A percentile compares a stretch with the other conserved stretches of the same genome.
Conservation (phyloP, 2,797 vertebrate genomes). For the Oreortyx pictus region DNA sequence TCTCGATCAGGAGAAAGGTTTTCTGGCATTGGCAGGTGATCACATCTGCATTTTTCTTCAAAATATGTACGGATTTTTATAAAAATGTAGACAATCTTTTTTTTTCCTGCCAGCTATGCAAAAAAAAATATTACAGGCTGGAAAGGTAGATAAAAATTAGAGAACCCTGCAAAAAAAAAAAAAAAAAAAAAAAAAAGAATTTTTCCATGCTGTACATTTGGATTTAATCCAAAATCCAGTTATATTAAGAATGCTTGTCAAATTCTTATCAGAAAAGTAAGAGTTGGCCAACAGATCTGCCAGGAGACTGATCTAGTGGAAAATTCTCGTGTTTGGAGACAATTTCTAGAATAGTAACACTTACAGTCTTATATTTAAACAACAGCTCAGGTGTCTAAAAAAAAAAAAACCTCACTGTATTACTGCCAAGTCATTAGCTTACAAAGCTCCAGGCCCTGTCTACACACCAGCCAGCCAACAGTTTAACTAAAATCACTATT, state of each 20-base stretch:
- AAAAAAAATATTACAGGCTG: not conserved
- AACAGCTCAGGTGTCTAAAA: constrained; percentile 26
- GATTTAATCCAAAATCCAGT: not conserved
- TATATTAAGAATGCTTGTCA: not conserved
- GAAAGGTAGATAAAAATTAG: not conserved
- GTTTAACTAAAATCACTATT: constrained; percentile 61
- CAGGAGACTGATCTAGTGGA: not conserved
- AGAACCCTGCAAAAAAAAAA: not conserved
- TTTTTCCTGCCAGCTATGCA: not conserved
- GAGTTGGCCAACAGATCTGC: not conserved
- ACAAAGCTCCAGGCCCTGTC: constrained; percentile 70
- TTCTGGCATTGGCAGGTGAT: not conserved
- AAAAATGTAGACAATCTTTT: not conserved
- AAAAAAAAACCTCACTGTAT: not conserved
- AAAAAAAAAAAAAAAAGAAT: not conserved
- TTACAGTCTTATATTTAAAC: not conserved
- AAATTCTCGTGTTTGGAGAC: not conserved
- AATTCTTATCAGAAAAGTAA: not conserved
- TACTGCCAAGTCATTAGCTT: constrained; percentile 67
- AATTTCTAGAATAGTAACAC: not conserved
- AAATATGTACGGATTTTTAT: not conserved
- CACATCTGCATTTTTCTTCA: not conserved
- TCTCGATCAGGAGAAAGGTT: not conserved
- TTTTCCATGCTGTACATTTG: not conserved
- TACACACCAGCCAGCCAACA: constrained; percentile 49